Percentiles rank a stretch among this genome's conserved stretches.
Evolutionary conservation across 1,140 invertebrate genomes (phyloP).

Genomic region (Streblospio benedicti): DNA sequence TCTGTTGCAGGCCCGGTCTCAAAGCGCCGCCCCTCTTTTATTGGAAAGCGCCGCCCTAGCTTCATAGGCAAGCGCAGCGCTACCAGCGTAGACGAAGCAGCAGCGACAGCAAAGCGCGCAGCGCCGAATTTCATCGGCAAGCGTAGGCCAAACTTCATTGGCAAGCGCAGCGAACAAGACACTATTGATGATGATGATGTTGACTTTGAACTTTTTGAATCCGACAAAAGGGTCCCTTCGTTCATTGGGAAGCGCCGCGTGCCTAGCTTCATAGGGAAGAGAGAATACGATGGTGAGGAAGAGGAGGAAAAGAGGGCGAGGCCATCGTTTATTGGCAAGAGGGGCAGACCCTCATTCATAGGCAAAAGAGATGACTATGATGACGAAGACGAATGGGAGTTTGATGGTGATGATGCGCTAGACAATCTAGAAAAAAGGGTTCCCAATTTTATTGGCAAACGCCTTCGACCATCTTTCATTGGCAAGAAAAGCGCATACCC

Average conservation of each 20-base stretch:
- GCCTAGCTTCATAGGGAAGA: slow-evolving; percentile 1
- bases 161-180: too few species aligned
- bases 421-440: neutral
- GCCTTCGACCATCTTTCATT: neutral
- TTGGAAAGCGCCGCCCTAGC: too few species aligned
- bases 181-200: too few species aligned
- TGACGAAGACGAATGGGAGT: neutral
- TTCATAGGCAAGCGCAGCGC: too few species aligned
- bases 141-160: neutral
- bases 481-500: too few species aligned
- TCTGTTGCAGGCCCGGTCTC: too few species aligned
- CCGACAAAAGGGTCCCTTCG: neutral
- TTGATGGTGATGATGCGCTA: neutral
- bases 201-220: too few species aligned
- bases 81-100: too few species aligned
- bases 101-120: neutral
- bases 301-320: neutral
- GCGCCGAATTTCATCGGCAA: neutral
- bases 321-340: too few species aligned
- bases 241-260: slow-evolving; percentile 3
- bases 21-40: too few species aligned
- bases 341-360: too few species aligned
- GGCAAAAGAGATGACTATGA: neutral
- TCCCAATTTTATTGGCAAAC: neutral
- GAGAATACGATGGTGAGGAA: neutral